phyloP scores from a whole-genome alignment of 2,113 vertebrate species.

The Hypocryptadius cinnamomeus region DNA sequence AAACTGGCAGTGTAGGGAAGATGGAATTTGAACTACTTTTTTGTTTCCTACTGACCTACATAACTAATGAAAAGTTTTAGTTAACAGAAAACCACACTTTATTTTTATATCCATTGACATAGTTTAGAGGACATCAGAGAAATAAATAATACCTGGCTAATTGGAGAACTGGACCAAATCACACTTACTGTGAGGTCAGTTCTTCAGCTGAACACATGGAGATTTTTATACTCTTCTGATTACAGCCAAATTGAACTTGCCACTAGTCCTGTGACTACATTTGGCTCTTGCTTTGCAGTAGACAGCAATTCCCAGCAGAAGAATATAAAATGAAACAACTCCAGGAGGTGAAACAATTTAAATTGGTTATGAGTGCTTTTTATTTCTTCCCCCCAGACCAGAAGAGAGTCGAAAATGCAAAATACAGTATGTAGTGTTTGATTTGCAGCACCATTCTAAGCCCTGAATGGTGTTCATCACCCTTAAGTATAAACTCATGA shows the following conservation, averaged over 20 bases:
- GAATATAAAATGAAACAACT: background rate
- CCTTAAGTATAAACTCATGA: background rate
- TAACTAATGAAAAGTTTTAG: conserved; percentile 9
- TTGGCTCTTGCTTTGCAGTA: background rate
- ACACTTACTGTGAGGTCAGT: background rate
- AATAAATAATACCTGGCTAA: background rate
- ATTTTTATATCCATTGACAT: background rate
- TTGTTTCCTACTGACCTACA: background rate
- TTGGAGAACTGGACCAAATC: background rate
- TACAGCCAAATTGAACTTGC: background rate
- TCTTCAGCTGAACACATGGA: background rate
- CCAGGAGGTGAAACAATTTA: background rate
- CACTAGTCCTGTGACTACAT: background rate
- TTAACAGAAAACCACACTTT: background rate
- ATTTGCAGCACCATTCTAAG: background rate
- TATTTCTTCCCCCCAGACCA: background rate
- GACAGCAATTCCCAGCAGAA: background rate
- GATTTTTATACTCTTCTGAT: background rate
- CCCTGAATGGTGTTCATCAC: background rate
- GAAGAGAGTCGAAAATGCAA: background rate
- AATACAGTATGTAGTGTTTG: background rate
- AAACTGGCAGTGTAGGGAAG: background rate
- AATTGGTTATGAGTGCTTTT: background rate
- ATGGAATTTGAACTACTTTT: background rate
- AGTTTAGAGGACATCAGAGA: background rate